Evolutionary conservation across 2,888 invertebrate species (phyloP), one percentile per base, ranked within the genome.

Genomic region (Belgica antarctica): DNA sequence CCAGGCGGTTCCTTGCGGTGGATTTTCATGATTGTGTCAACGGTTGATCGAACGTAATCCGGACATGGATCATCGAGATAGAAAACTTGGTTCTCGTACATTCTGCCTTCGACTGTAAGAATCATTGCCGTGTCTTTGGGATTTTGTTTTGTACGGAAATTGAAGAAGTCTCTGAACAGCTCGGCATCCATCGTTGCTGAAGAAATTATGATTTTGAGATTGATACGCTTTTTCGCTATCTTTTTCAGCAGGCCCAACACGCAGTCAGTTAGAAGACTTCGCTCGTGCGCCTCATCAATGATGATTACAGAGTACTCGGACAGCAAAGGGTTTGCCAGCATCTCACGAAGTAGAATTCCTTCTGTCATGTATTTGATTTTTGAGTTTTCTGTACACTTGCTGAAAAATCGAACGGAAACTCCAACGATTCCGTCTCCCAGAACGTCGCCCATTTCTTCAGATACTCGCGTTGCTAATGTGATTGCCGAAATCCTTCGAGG

Each of bases 151-250:
- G 79, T 79, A 59, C 73, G 77, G 1, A 75, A 74, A 80, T 89
- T 89, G 77, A 94, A 94, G 79, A 91, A 94, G 72, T 89, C 85
- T 52, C 85, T 84, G 10, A 94, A 82, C 73, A 90, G 89, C 77
- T 93, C 89, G 0, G 96, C 97, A 79, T 99, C 95, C 75, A 97
- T 87, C 0, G 98, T 98, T 0, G 98, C 98, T 0, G 98, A 98
- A 0, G 96, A 92, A 25, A 99, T 87, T 1, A 99, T 87, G 0
- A 99, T 77, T 74, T 90, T 88, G 0, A 97, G 80, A 72, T 89
- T 89, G 73, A 85, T 86, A 5, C 96, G 85, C 82, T 92, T 94
- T 86, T 89, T 88, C 4, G 91, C 81, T 72, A 97, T 92, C 82
- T 97, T 98, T 78, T 96, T 94, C 69, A 99, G 77, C 0, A 99